Base-by-base conservation (phyloP, 2,888 invertebrate genomes). In the Xestia rhomboidea region DNA sequence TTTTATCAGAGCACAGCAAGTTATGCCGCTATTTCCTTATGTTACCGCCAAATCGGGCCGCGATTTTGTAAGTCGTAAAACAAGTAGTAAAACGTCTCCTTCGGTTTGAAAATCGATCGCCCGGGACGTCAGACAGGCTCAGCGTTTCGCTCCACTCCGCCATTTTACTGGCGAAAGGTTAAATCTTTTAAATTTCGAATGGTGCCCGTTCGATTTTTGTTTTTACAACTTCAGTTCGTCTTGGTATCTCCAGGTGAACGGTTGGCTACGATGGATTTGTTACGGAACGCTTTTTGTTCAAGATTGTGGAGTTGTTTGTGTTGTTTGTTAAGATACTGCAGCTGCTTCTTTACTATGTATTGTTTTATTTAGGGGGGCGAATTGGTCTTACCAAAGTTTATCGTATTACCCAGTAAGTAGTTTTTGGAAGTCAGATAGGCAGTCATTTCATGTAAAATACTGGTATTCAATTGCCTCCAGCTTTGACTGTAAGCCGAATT, bases 51-150 rank as follows among this genome's bases (percentile, higher is more conserved):
- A 91, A 94, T 94, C 93, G 91, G 84, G 89, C 90, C 83, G 89
- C 93, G 91, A 92, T 94, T 91, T 91, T 90, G 87, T 87, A 88
- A 90, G 90, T 93, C 94, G 94, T 94, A 94, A 94, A 94, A 93
- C 91, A 91, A 91, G 93, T 88, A 92, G 93, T 93, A 93, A 93
- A 94, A 91, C 89, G 92, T 93, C 92, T 91, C 89, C 89, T 91
- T 92, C 92, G 91, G 89, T 91, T 93, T 91, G 89, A 88, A 87
- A 90, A 93, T 95, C 94, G 93, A 95, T 94, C 92, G 91, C 76
- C 79, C 80, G 83, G 81, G 82, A 89, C 83, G 88, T 88, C 88
- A 88, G 82, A 68, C 79, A 83, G 85, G 88, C 90, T 91, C 91
- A 88, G 83, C 87, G 86, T 84, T 82, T 89, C 89, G 73, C 83